Percentiles rank a stretch among this genome's conserved stretches.
Evolutionary conservation across 2,113 vertebrate genomes (phyloP).

Genomic region (Austrofundulus limnaeus): DNA sequence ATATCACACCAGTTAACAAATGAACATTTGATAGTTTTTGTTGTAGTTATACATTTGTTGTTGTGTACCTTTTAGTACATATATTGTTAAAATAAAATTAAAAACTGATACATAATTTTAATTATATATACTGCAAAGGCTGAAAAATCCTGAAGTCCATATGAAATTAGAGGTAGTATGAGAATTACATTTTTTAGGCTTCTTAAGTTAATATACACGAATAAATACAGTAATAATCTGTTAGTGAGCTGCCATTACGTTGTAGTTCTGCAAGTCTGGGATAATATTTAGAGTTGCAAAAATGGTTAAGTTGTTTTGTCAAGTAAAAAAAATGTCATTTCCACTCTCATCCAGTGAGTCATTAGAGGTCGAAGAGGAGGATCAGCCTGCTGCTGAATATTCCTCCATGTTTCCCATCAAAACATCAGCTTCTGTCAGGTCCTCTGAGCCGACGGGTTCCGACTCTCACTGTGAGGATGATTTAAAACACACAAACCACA

Average conservation of each 20-base stretch:
- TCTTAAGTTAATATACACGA: too few species aligned
- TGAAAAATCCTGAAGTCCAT: too few species aligned
- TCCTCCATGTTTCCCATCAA: slow-evolving; percentile 40
- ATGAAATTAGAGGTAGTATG: too few species aligned
- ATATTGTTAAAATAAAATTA: too few species aligned
- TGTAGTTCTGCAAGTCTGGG: background rate
- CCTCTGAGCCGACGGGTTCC: slow-evolving; percentile 68
- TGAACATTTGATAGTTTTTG: too few species aligned
- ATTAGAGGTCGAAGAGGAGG: slow-evolving; percentile 33
- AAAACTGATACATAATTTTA: too few species aligned
- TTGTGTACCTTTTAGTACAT: too few species aligned
- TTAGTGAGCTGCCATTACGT: background rate
- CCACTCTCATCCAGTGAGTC: slow-evolving; percentile 56
- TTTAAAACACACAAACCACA: background rate
- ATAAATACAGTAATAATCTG: too few species aligned
- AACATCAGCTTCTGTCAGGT: slow-evolving; percentile 64
- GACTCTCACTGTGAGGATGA: slow-evolving; percentile 76
- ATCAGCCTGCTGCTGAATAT: slow-evolving; percentile 21
- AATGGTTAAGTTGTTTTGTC: background rate
- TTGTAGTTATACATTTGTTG: too few species aligned
- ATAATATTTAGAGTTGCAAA: background rate
- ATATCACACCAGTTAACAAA: too few species aligned
- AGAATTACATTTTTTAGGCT: too few species aligned
- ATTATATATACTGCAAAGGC: too few species aligned
- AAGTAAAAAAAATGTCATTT: background rate